Evolutionary conservation across 2,113 vertebrate genomes (phyloP).

Genomic region (Lophura nycthemera): DNA sequence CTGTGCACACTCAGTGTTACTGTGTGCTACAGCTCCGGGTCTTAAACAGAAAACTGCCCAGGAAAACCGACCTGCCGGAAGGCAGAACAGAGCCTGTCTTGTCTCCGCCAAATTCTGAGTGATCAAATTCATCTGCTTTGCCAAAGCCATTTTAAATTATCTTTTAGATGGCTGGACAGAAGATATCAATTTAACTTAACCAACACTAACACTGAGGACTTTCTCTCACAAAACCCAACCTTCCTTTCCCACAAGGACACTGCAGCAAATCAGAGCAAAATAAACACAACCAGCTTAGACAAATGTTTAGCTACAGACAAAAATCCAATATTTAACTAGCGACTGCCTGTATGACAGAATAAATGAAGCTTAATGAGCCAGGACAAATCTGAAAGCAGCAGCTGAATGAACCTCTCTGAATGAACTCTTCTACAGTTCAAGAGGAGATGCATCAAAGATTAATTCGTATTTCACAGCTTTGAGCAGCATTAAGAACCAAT

Average conservation of each 20-base stretch:
- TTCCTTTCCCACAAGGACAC: conserved; percentile 19
- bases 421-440: neutral
- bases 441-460: neutral
- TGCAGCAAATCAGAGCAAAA: conserved; percentile 21
- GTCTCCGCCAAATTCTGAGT: neutral
- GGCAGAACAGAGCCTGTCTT: neutral
- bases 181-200: neutral
- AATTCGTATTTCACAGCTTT: neutral
- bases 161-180: neutral
- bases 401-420: neutral
- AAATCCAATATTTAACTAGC: conserved; percentile 31
- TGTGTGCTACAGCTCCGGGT: neutral
- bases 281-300: neutral
- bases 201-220: neutral
- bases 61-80: neutral
- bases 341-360: neutral
- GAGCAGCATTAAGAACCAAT: neutral
- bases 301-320: conserved; percentile 42
- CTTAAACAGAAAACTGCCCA: neutral
- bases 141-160: neutral
- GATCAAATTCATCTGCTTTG: neutral
- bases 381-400: neutral
- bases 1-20: neutral
- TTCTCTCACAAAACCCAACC: neutral
- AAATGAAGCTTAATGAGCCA: neutral